Base-by-base conservation (phyloP, 2,797 vertebrate genomes). In the Micropoecilia bifurca region DNA sequence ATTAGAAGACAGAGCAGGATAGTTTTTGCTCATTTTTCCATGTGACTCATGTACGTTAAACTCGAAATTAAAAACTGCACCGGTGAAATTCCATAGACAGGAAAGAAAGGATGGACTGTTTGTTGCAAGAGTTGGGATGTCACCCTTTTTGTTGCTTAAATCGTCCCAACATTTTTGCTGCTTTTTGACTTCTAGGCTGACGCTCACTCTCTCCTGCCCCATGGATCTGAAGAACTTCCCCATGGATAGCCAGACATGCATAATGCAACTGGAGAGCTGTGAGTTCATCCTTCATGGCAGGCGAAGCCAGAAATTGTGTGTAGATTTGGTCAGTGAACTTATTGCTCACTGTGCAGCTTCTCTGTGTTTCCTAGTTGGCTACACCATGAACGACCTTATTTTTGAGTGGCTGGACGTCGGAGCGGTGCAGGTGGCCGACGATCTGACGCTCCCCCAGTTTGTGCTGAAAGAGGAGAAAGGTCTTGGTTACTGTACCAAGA, bases 161-260 rank as follows among this genome's bases (percentile, higher is more conserved):
- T 20, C 20, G 46, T 74, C 66, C 43, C 28, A 63, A 43, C 30
- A 73, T 41, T 22, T 18, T 9, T 68, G 59, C 59, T 75, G 39
- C 39, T 61, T 36, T 83, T 45, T 89, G 50, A 86, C 76, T 74
- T 83, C 47, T 85, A 99, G 98, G 93, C 90, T 99, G 83, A 99
- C 97, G 0, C 95, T 99, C 43, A 96, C 96, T 83, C 95, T 99
- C 14, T 99, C 98, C 80, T 99, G 98, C 86, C 98, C 97, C 6
- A 99, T 99, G 98, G 97, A 99, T 87, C 96, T 99, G 87, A 99
- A 98, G 91, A 98, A 99, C 91, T 99, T 99, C 88, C 98, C 98
- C 79, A 99, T 99, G 98, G 98, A 99, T 91, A 97, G 97, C 87
- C 98, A 99, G 95, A 98, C 95, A 0, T 99, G 97, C 71, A 97